Base-by-base conservation (phyloP, 2,113 vertebrate species). In the Monopterus albus region DNA sequence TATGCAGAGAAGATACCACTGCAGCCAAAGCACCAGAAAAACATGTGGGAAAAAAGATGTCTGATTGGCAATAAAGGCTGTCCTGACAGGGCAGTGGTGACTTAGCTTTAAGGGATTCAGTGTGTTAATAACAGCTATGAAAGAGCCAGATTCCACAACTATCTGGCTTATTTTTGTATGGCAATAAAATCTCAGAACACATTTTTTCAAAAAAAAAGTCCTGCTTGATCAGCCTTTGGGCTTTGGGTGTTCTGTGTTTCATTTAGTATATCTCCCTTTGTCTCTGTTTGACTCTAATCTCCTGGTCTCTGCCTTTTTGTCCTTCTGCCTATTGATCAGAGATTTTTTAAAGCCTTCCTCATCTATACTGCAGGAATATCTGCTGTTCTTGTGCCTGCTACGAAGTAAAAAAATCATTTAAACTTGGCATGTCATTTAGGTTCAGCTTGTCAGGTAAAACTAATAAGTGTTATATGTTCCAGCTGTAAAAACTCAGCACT, bases 401-500 rank as follows among this genome's bases (percentile, higher is more conserved):
- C n/a, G n/a, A n/a, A n/a, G n/a, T n/a, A n/a, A n/a, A n/a, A n/a
- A n/a, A n/a, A n/a, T n/a, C n/a, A n/a, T n/a, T n/a, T n/a, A n/a
- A n/a, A n/a, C n/a, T n/a, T n/a, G n/a, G n/a, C n/a, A n/a, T n/a
- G n/a, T n/a, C n/a, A n/a, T n/a, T n/a, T n/a, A n/a, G n/a, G n/a
- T n/a, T n/a, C n/a, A n/a, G n/a, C n/a, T n/a, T n/a, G n/a, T n/a
- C 29, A 31, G 5, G 29, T 31, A 15, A 21, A 58, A 59, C 53
- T 75, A 76, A 75, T 52, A 66, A 38, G 10, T 60, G 55, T 65
- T 57, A 46, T 43, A 35, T 52, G 65, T 63, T 81, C 58, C 78
- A 86, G 81, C 75, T 87, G 72, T 73, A 78, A 67, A 87, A 89
- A 71, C 57, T 83, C 82, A 26, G 65, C 25, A 40, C 79, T 82